These are phyloP conservation scores for Polymixis lichenea DNA, from an alignment of 2,888 invertebrate species.

Conservation along the genomic window DNA sequence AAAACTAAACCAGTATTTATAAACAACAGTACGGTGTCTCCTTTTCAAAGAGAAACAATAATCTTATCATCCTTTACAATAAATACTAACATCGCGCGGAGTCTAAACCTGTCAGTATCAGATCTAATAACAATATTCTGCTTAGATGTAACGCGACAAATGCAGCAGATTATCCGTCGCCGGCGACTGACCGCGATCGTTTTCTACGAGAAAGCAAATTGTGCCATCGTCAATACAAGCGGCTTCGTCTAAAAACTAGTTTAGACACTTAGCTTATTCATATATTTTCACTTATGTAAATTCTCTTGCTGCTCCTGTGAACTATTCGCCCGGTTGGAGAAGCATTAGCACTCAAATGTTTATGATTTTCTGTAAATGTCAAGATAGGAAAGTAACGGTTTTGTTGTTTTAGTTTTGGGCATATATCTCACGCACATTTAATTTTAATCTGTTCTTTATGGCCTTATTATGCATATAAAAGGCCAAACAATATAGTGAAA, in stretches of 20 bases:
- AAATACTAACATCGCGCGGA: constrained; percentile 2
- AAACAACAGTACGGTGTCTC: neutral
- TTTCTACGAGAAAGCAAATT: constrained; percentile 83
- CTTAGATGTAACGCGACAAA: constrained; percentile 54
- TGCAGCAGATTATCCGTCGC: constrained; percentile 49
- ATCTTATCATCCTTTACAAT: constrained; percentile 25
- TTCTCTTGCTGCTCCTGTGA: constrained; percentile 75
- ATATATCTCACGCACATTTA: constrained; percentile 4
- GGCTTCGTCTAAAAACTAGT: constrained; percentile 73
- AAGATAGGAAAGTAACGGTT: constrained; percentile 13
- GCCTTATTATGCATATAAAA: constrained; percentile 8
- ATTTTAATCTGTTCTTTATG: constrained; percentile 15
- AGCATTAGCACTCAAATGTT: constrained; percentile 47
- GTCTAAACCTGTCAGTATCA: constrained; percentile 31
- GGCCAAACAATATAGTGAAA: neutral
- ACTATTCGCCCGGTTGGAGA: constrained; percentile 78
- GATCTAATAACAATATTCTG: constrained; percentile 61
- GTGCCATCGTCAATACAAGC: constrained; percentile 56
- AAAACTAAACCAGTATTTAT: constrained; percentile 11
- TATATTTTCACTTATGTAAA: constrained; percentile 89
- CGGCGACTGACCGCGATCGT: constrained; percentile 67
- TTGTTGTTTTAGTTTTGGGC: constrained; percentile 9
- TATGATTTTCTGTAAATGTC: constrained; percentile 31
- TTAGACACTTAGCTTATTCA: constrained; percentile 76
- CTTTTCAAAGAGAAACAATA: constrained; percentile 28